Conservation (phyloP, 2,113 vertebrate species). For the Zapornia atra region DNA sequence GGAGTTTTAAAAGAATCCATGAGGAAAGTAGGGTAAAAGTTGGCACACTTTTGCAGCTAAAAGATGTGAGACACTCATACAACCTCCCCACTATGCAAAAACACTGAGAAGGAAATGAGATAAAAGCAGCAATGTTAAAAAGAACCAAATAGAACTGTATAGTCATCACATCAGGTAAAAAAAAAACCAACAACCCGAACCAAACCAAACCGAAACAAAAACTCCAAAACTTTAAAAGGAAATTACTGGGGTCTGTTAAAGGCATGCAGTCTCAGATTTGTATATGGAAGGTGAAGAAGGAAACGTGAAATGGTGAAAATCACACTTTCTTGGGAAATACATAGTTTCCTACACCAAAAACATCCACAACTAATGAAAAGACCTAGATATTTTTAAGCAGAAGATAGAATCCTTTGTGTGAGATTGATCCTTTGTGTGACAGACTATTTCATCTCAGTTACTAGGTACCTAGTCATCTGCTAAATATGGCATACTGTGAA, state of each 20-base stretch:
- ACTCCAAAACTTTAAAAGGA: background rate
- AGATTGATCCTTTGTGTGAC: background rate
- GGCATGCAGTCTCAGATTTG: background rate
- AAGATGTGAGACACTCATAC: background rate
- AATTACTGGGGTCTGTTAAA: background rate
- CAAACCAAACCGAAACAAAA: too few relatives aligned
- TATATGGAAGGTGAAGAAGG: background rate
- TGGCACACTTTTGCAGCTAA: background rate
- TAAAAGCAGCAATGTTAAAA: background rate
- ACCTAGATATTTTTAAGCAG: background rate
- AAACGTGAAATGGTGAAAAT: background rate
- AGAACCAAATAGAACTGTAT: background rate
- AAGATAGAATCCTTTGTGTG: background rate
- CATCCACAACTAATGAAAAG: background rate
- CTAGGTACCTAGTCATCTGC: rapidly evolving
- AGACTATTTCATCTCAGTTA: background rate
- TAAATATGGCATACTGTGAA: background rate
- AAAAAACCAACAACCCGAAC: background rate
- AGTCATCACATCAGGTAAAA: background rate
- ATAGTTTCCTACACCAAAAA: background rate
- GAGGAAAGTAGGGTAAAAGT: background rate
- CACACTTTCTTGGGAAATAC: too few relatives aligned
- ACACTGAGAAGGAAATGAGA: background rate
- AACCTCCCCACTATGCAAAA: background rate
- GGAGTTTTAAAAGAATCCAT: background rate